Evolutionary conservation across 2,888 invertebrate species (phyloP).

Genomic region (Pseudoips prasinana): DNA sequence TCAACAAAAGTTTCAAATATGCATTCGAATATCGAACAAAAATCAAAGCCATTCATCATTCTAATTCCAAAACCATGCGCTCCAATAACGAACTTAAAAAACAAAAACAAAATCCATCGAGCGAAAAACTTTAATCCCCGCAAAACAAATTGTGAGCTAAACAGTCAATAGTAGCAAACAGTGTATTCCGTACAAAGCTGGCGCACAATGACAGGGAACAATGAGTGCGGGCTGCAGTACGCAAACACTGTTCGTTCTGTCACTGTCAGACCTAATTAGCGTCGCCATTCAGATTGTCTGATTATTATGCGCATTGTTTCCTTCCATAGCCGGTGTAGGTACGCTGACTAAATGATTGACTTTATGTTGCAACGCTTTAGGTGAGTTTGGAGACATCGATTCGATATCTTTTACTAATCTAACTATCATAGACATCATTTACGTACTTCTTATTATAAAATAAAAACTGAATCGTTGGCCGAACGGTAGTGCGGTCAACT

Average conservation of each 20-base stretch:
- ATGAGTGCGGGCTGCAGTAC: slow-evolving; percentile 60
- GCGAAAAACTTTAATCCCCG: slow-evolving; percentile 20
- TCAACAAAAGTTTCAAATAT: not conserved
- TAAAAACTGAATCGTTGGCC: too few relatives aligned
- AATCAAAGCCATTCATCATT: not conserved
- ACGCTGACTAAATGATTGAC: slow-evolving; percentile 30
- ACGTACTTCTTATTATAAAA: too few relatives aligned
- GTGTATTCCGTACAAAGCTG: slow-evolving; percentile 55
- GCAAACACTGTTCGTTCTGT: slow-evolving; percentile 65
- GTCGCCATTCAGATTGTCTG: slow-evolving; percentile 71
- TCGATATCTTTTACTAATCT: too few relatives aligned
- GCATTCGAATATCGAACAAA: not conserved
- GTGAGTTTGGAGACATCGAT: too few relatives aligned
- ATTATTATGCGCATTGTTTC: slow-evolving; percentile 76
- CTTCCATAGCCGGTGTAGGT: slow-evolving; percentile 43
- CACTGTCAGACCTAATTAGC: slow-evolving; percentile 77
- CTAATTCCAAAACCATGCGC: slow-evolving; percentile 1
- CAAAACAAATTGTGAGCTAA: slow-evolving; percentile 43
- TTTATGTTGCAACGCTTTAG: slow-evolving; percentile 17
- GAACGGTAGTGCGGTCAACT: too few relatives aligned
- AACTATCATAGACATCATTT: too few relatives aligned
- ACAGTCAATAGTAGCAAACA: slow-evolving; percentile 51
- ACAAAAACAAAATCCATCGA: slow-evolving; percentile 11
- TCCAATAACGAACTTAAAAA: too few relatives aligned
- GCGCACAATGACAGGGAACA: slow-evolving; percentile 62